A percentile compares a stretch with the other conserved stretches of the same genome.
These are phyloP conservation scores for Chaetodon trifascialis DNA, from an alignment of 2,113 vertebrate genomes.

Conservation along the genomic window DNA sequence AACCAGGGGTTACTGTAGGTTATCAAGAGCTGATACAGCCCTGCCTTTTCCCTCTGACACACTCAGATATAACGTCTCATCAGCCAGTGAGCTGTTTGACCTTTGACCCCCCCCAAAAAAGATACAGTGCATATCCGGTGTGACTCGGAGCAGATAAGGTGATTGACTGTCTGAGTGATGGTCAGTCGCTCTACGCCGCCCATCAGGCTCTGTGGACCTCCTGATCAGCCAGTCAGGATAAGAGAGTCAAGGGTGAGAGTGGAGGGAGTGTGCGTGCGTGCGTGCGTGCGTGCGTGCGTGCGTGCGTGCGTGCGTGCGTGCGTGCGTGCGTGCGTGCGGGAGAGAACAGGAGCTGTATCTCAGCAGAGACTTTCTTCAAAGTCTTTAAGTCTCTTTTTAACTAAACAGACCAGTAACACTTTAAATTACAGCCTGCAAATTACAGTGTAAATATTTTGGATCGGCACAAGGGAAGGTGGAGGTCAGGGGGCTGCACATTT, in stretches of 20 bases:
- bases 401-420: conserved; percentile 5
- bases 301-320: neutral
- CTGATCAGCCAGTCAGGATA: conserved; percentile 78
- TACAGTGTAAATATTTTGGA: neutral
- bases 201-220: conserved; percentile 24
- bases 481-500: neutral
- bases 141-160: conserved; percentile 34
- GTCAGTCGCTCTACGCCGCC: neutral
- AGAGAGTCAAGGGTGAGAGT: conserved; percentile 28
- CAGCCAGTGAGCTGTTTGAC: conserved; percentile 55
- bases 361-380: neutral
- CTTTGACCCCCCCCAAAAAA: conserved; percentile 52
- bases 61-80: conserved; percentile 47
- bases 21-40: conserved; percentile 54
- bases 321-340: neutral
- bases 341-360: conserved; percentile 1
- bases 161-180: neutral
- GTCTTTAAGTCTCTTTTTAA: neutral
- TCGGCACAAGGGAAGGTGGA: neutral
- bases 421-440: neutral
- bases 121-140: neutral
- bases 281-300: neutral
- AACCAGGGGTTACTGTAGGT: conserved; percentile 60
- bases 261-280: neutral
- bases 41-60: conserved; percentile 24